phyloP scores from a whole-genome alignment of 2,797 vertebrate genomes.

The Siniperca undulata region DNA sequence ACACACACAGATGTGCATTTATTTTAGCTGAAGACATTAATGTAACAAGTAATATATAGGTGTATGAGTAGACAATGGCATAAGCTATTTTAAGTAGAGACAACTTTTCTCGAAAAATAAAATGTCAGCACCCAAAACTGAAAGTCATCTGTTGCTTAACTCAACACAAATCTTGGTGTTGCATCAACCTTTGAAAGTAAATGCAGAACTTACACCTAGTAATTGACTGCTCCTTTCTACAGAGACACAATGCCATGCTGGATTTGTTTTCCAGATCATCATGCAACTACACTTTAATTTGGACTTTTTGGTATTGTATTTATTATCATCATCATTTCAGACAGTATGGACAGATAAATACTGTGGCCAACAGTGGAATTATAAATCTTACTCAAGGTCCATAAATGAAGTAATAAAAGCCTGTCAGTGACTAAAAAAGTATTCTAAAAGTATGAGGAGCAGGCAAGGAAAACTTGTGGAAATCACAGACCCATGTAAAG shows the following conservation, averaged over 20 bases:
- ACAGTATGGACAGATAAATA: background rate
- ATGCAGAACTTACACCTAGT: conserved; percentile 8
- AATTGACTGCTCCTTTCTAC: background rate
- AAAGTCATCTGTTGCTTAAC: conserved; percentile 25
- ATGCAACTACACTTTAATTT: background rate
- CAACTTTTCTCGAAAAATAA: background rate
- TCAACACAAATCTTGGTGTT: conserved; percentile 10
- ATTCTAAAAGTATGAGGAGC: background rate
- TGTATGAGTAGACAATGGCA: conserved; percentile 18
- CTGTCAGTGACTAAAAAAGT: conserved; percentile 33
- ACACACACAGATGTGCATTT: conserved; percentile 21
- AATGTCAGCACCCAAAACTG: conserved; percentile 4
- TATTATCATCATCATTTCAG: background rate
- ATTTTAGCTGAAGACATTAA: conserved; percentile 9
- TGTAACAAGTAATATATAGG: conserved; percentile 38
- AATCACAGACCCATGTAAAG: background rate
- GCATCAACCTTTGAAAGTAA: conserved; percentile 7
- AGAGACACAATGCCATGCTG: background rate
- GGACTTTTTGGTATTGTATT: background rate
- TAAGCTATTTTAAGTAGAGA: conserved; percentile 46
- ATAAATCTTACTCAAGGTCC: background rate
- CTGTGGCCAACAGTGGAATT: background rate
- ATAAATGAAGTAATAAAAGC: conserved; percentile 34
- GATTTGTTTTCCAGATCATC: background rate
- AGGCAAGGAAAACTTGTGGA: background rate